Percentiles rank a stretch among this genome's conserved stretches.
Conservation (phyloP, 2,113 vertebrate genomes). For the Scytalopus superciliaris region DNA sequence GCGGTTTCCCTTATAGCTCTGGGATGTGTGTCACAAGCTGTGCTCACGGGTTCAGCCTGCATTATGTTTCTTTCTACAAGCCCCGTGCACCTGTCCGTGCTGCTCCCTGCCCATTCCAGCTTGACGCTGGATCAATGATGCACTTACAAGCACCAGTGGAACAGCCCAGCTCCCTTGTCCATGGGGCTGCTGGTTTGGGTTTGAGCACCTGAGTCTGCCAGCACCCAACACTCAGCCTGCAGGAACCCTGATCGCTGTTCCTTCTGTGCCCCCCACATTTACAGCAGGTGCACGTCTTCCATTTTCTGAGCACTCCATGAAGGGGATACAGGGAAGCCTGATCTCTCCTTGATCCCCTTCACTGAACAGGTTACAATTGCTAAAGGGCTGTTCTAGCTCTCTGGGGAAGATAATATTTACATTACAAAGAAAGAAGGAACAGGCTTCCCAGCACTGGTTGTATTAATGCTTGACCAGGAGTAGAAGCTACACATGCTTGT, state of each 20-base stretch:
- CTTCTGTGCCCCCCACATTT: not conserved
- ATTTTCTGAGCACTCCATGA: not conserved
- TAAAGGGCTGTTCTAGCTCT: not conserved
- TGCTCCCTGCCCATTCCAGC: not conserved
- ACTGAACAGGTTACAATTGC: not conserved
- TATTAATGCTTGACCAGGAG: not conserved
- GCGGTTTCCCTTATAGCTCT: not conserved
- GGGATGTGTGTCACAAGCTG: not conserved
- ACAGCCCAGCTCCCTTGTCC: not conserved
- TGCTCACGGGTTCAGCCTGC: accelerated
- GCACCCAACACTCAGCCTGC: not conserved
- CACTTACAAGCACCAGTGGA: not conserved
- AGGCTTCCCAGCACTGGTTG: not conserved
- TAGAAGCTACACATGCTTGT: not conserved
- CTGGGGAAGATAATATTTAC: not conserved
- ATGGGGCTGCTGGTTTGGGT: not conserved
- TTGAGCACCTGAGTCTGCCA: not conserved
- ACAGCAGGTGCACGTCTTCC: not conserved
- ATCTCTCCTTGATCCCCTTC: not conserved
- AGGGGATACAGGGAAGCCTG: not conserved
- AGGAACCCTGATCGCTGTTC: not conserved
- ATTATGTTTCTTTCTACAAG: not conserved
- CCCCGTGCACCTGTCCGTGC: not conserved
- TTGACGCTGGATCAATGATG: not conserved
- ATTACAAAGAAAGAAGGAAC: not conserved